Conservation (phyloP, 2,113 vertebrate genomes). For the Tyrannus savana region DNA sequence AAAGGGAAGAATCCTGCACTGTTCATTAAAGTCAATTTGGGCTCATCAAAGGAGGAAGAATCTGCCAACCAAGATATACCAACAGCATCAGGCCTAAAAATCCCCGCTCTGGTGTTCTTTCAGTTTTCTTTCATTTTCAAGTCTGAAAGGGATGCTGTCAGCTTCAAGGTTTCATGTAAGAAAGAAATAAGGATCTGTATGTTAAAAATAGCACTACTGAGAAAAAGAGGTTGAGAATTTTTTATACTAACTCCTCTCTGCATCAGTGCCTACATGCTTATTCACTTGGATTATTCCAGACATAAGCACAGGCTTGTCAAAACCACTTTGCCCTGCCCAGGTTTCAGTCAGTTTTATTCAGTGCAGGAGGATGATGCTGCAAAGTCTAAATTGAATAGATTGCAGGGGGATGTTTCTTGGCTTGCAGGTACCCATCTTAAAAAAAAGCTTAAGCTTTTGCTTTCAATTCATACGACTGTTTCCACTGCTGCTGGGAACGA, state of each 20-base stretch:
- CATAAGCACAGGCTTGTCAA: constrained; percentile 11
- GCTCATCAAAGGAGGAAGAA: not conserved
- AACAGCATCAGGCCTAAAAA: not conserved
- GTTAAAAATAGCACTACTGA: constrained; percentile 8
- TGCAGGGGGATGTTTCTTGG: not conserved
- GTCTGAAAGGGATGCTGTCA: constrained; percentile 24
- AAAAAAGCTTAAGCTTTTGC: not conserved
- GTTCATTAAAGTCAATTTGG: not conserved
- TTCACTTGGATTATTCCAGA: not conserved
- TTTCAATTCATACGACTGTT: not conserved
- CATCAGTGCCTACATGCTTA: constrained; percentile 6
- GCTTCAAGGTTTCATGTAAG: constrained; percentile 10
- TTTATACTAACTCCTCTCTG: not conserved
- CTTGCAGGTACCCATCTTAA: not conserved
- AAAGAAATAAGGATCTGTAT: not conserved
- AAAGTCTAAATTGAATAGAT: constrained; percentile 26
- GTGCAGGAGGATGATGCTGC: constrained; percentile 46
- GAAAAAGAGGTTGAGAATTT: not conserved
- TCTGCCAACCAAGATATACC: not conserved
- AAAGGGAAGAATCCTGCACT: not conserved
- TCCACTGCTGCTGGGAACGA: not conserved
- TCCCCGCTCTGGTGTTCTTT: not conserved
- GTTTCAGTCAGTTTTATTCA: constrained; percentile 30
- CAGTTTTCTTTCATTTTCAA: not conserved
- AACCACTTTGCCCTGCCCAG: constrained; percentile 28